Evolutionary conservation across 2,113 vertebrate species (phyloP).

Genomic region (Crocuta crocuta): DNA sequence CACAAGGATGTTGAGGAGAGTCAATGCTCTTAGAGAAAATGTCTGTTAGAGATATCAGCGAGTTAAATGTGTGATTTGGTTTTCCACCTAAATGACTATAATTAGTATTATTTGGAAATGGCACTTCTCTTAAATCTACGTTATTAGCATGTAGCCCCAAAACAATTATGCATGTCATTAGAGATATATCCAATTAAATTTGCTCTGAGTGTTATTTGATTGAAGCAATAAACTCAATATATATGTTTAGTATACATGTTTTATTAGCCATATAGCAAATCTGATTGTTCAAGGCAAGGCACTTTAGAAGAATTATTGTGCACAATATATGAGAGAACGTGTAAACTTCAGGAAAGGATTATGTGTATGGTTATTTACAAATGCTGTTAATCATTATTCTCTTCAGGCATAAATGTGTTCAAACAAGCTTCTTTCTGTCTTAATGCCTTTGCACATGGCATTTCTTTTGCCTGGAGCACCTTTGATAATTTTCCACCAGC

Average conservation of each 20-base stretch:
- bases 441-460: neutral
- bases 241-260: neutral
- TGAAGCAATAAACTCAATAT: conserved; percentile 47
- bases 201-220: conserved; percentile 39
- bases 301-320: neutral
- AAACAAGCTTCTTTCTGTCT: neutral
- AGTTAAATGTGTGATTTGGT: conserved; percentile 37
- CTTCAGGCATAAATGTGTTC: neutral
- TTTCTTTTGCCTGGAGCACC: neutral
- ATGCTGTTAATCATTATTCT: neutral
- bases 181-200: conserved; percentile 60
- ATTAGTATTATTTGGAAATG: conserved; percentile 65
- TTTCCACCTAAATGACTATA: conserved; percentile 55
- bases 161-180: conserved; percentile 46
- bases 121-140: conserved; percentile 27
- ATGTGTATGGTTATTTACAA: neutral
- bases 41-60: neutral
- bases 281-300: neutral
- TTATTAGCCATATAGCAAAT: neutral
- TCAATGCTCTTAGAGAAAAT: neutral
- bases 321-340: neutral
- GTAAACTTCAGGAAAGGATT: neutral
- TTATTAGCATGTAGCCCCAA: conserved; percentile 57
- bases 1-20: neutral
- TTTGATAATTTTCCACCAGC: neutral